A percentile compares a stretch with the other conserved stretches of the same genome.
phyloP scores from a whole-genome alignment of 2,113 vertebrate species.

The Corythoichthys intestinalis region DNA sequence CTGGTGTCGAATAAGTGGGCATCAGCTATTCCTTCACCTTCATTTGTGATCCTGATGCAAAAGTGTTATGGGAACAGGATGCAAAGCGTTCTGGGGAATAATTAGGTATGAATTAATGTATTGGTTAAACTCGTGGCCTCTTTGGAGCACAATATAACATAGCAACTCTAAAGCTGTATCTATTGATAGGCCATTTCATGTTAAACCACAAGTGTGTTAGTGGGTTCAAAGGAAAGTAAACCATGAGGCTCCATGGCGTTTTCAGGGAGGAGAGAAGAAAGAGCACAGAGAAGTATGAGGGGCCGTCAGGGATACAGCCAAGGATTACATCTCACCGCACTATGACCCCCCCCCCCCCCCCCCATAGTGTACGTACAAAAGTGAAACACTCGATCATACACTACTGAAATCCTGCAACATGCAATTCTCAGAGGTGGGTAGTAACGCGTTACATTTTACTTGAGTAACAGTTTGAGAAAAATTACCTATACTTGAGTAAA shows the following conservation, averaged over 20 bases:
- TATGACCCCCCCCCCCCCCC: neutral
- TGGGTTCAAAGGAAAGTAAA: constrained; percentile 52
- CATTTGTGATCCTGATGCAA: constrained; percentile 23
- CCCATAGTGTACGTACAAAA: neutral
- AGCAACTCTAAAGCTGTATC: constrained; percentile 40
- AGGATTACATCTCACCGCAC: neutral
- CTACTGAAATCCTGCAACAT: neutral
- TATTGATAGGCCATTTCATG: constrained; percentile 47
- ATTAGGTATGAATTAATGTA: constrained; percentile 54
- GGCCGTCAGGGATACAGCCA: neutral
- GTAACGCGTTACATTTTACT: too few species aligned
- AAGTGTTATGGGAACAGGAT: constrained; percentile 52
- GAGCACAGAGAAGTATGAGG: constrained; percentile 52
- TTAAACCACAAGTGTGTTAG: constrained; percentile 64
- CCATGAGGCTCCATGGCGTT: constrained; percentile 44
- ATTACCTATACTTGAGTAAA: too few species aligned
- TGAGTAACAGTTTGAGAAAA: too few species aligned
- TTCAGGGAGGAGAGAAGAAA: constrained; percentile 65
- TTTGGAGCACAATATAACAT: constrained; percentile 40
- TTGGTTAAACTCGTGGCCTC: constrained; percentile 52
- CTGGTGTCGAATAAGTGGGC: neutral
- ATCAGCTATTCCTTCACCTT: constrained; percentile 10
- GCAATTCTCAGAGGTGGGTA: too few species aligned
- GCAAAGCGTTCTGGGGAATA: constrained; percentile 51
- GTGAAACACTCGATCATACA: neutral